Conservation (phyloP, 1,140 invertebrate species). For the Zaprionus capensis region DNA sequence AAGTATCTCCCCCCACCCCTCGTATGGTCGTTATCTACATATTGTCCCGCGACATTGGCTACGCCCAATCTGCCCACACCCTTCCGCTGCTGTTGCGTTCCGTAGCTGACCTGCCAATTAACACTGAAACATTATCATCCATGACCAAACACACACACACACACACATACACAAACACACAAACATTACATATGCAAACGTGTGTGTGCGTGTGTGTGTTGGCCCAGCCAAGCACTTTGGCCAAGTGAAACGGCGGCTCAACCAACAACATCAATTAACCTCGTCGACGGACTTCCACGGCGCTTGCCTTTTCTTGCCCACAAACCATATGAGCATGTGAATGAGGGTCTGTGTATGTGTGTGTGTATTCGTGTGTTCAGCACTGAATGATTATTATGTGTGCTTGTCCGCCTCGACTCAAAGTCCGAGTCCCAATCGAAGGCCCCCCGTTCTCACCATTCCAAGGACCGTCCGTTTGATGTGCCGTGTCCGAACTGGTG, state of each 20-base stretch:
- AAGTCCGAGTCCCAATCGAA: conserved; percentile 7
- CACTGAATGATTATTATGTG: conserved; percentile 32
- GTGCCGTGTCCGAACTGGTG: conserved; percentile 32
- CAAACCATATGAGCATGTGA: conserved; percentile 9
- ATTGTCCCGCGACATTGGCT: conserved; percentile 17
- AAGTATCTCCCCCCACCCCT: not conserved
- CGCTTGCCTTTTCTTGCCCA: conserved; percentile 17
- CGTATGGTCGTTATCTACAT: conserved; percentile 31
- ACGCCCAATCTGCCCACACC: not conserved
- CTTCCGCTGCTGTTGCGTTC: not conserved
- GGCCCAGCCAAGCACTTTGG: conserved; percentile 40
- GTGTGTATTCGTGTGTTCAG: conserved; percentile 6
- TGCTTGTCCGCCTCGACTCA: conserved; percentile 9
- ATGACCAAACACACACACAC: conserved; percentile 22
- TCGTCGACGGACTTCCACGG: conserved; percentile 40
- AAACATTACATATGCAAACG: not conserved
- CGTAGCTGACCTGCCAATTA: conserved; percentile 42
- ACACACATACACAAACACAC: conserved; percentile 1
- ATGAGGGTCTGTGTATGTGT: conserved; percentile 7
- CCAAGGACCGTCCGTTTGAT: not conserved
- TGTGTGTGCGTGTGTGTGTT: conserved; percentile 11
- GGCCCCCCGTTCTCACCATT: not conserved
- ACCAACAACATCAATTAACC: conserved; percentile 60
- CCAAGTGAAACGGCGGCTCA: conserved; percentile 42
- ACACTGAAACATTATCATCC: conserved; percentile 48